These are phyloP conservation scores for Drosophila obscura DNA, from an alignment of 1,140 invertebrate genomes.

Conservation along the genomic window DNA sequence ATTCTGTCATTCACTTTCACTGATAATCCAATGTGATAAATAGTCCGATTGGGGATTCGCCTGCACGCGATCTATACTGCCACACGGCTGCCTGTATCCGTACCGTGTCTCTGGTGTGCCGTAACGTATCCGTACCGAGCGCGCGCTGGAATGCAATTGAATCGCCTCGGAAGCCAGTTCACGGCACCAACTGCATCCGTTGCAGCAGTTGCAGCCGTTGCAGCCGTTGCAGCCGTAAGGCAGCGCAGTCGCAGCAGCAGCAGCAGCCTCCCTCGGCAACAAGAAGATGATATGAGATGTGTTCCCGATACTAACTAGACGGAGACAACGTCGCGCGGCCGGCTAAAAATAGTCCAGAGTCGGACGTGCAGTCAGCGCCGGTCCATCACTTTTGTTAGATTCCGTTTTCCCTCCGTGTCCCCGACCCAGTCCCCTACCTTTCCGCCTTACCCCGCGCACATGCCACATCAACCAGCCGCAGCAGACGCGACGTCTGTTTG, in stretches of 20 bases:
- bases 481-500: slow-evolving; percentile 62
- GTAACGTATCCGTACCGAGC: slow-evolving; percentile 66
- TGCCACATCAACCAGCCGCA: slow-evolving; percentile 22
- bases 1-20: slow-evolving; percentile 38
- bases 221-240: slow-evolving; percentile 16
- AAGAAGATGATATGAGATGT: slow-evolving; percentile 27
- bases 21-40: slow-evolving; percentile 67
- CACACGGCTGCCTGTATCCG: slow-evolving; percentile 20
- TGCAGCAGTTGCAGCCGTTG: slow-evolving; percentile 38
- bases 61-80: not conserved
- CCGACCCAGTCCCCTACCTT: too few relatives aligned
- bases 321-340: slow-evolving; percentile 36
- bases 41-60: not conserved
- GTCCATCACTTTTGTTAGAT: slow-evolving; percentile 68
- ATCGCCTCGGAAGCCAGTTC: slow-evolving; percentile 36
- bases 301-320: slow-evolving; percentile 65
- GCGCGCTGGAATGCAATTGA: slow-evolving; percentile 81
- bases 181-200: slow-evolving; percentile 45
- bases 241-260: slow-evolving; percentile 58
- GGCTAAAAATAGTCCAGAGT: slow-evolving; percentile 62
- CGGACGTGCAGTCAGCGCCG: slow-evolving; percentile 52
- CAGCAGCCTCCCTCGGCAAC: slow-evolving; percentile 46
- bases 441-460: not conserved
- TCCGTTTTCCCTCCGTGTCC: slow-evolving; percentile 37
- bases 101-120: slow-evolving; percentile 32